phyloP scores from a whole-genome alignment of 2,113 vertebrate genomes.

The Ranitomeya variabilis region DNA sequence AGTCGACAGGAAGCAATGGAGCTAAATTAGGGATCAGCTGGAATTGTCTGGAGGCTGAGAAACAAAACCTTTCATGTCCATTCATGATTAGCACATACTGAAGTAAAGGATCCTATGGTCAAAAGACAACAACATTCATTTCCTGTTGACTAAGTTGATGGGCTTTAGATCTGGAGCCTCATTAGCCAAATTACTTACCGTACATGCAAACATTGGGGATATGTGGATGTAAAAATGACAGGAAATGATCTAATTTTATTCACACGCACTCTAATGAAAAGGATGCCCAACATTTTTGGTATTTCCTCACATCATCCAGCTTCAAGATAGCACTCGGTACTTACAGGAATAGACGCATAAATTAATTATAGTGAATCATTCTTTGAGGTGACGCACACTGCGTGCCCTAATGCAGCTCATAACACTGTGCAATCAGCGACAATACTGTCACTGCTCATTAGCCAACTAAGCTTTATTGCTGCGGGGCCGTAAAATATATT shows the following conservation, averaged over 20 bases:
- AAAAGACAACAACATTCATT: neutral
- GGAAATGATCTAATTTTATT: neutral
- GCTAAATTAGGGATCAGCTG: constrained; percentile 37
- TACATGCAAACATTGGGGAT: neutral
- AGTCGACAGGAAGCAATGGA: constrained; percentile 34
- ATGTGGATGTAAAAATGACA: neutral
- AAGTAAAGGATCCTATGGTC: neutral
- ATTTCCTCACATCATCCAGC: neutral
- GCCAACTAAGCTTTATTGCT: constrained; percentile 9
- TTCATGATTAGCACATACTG: constrained; percentile 33
- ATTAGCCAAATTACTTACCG: neutral
- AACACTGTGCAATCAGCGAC: constrained; percentile 11
- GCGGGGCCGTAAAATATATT: constrained; percentile 13
- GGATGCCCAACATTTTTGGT: neutral
- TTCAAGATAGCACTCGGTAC: neutral
- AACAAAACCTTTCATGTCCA: constrained; percentile 24
- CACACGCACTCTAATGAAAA: neutral
- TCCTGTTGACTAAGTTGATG: neutral
- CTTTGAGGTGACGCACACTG: neutral
- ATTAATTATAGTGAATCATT: neutral
- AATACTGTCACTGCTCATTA: constrained; percentile 27
- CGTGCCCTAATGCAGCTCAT: constrained; percentile 5
- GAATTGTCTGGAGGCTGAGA: constrained; percentile 36
- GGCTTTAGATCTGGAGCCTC: neutral
- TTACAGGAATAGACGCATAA: neutral